Conservation (phyloP, 2,888 invertebrate species). For the Megaustenia siamemsis region DNA sequence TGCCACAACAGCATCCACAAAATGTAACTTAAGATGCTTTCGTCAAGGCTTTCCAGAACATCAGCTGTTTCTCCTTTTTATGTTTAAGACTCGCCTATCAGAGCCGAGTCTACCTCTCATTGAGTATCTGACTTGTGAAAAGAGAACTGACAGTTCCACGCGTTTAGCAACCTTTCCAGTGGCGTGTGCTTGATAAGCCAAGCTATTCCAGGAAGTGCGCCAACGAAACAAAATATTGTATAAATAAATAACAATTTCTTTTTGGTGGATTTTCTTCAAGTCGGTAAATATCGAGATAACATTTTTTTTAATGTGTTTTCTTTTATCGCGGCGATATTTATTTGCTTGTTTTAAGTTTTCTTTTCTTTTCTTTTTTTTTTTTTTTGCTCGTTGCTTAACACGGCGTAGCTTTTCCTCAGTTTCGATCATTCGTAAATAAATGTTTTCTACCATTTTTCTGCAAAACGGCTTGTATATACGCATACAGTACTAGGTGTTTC, state of each 20-base stretch:
- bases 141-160: neutral
- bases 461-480: no score
- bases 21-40: no score
- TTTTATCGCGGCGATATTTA: no score
- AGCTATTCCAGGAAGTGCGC: neutral
- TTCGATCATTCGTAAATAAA: no score
- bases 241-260: conserved; percentile 1
- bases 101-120: neutral
- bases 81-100: neutral
- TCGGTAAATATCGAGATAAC: neutral
- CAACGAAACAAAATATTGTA: neutral
- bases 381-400: no score
- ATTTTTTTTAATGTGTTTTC: neutral
- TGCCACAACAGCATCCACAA: no score
- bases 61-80: neutral
- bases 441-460: no score
- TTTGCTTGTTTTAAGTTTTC: no score
- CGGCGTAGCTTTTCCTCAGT: no score
- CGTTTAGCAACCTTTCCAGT: neutral
- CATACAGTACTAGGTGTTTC: no score
- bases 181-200: neutral
- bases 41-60: no score
- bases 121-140: neutral
- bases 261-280: neutral
- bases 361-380: no score